Percentiles rank a stretch among this genome's conserved stretches.
Conservation (phyloP, 2,113 vertebrate species). For the Archilochus colubris region DNA sequence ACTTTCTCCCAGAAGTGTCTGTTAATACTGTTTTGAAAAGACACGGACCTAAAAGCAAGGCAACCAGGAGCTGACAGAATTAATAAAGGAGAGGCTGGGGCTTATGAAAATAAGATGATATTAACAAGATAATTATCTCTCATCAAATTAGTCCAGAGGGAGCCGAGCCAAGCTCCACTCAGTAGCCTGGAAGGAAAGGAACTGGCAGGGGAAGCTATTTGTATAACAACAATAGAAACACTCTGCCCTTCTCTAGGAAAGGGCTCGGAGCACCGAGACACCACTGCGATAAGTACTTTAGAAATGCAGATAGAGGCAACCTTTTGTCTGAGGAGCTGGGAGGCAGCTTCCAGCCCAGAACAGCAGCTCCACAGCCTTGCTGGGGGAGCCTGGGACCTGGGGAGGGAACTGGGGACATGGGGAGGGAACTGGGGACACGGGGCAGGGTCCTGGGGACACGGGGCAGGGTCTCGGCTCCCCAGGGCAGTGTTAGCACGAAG, state of each 20-base stretch:
- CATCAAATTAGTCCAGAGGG: slow-evolving; percentile 70
- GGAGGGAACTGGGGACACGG: no score
- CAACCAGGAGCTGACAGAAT: slow-evolving; percentile 58
- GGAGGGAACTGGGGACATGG: not conserved
- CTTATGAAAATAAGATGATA: slow-evolving; percentile 70
- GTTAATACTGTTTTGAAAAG: slow-evolving; percentile 50
- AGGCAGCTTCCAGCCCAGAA: not conserved
- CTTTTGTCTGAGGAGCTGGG: slow-evolving; percentile 31
- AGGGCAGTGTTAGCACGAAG: not conserved
- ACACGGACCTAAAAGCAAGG: slow-evolving; percentile 47
- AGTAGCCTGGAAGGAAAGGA: slow-evolving; percentile 65
- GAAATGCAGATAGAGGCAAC: not conserved
- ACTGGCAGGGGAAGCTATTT: slow-evolving; percentile 65
- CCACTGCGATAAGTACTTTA: slow-evolving; percentile 10
- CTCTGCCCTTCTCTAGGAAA: slow-evolving; percentile 47
- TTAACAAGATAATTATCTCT: slow-evolving; percentile 75
- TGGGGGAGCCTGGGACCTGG: not conserved
- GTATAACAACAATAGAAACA: slow-evolving; percentile 59
- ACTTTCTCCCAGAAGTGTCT: slow-evolving; percentile 53
- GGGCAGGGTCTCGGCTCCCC: not conserved
- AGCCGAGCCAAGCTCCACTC: slow-evolving; percentile 54
- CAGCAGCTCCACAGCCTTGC: not conserved
- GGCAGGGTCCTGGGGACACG: no score
- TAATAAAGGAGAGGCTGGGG: slow-evolving; percentile 68
- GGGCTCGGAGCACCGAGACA: slow-evolving; percentile 22